Conservation (phyloP, 2,113 vertebrate genomes). For the Donacobius atricapilla region DNA sequence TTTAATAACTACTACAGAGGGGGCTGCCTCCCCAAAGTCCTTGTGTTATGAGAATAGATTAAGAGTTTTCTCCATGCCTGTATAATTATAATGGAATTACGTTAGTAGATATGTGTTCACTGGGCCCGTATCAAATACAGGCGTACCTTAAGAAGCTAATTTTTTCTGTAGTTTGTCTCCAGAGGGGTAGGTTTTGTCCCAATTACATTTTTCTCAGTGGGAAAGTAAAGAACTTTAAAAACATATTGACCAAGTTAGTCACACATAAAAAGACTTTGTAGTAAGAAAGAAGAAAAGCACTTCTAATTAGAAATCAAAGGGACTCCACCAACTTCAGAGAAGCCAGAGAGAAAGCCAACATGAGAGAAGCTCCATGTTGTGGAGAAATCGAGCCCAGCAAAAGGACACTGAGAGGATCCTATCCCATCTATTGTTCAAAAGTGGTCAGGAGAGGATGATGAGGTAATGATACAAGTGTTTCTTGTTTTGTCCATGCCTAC, state of each 20-base stretch:
- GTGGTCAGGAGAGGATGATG: neutral
- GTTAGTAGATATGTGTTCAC: neutral
- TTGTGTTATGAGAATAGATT: neutral
- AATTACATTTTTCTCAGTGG: neutral
- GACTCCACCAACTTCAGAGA: neutral
- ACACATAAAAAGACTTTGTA: neutral
- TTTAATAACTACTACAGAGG: neutral
- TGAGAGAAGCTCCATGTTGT: neutral
- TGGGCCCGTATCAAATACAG: neutral
- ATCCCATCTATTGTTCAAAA: neutral
- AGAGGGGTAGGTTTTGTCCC: neutral
- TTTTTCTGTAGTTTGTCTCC: neutral
- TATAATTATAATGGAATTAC: neutral
- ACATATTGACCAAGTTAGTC: constrained; percentile 18
- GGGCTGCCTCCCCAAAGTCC: neutral
- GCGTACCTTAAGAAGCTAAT: neutral
- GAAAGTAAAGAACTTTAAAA: neutral
- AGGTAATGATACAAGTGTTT: neutral
- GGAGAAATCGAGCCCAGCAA: neutral
- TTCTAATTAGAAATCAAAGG: constrained; percentile 27
- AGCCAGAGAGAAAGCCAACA: neutral
- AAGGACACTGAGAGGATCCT: neutral
- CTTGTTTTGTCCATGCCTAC: neutral
- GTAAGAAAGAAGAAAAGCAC: neutral
- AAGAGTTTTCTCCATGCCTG: neutral